Conservation (phyloP, 30 jellyfish, hydroid and myxozoan genomes). For the Catostylus mosaicus region DNA sequence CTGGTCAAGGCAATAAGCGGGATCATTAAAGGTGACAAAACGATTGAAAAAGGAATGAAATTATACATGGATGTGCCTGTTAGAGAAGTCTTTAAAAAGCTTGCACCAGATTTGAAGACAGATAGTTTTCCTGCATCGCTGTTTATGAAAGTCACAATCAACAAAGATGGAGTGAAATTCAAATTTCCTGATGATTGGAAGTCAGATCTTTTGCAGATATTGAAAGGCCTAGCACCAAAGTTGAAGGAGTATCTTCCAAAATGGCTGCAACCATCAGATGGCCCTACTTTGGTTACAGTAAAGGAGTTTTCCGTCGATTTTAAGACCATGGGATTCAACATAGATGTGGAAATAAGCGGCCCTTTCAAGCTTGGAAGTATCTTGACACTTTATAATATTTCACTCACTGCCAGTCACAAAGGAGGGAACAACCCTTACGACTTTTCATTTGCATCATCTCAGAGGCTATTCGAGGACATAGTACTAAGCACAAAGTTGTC, state of each 20-base stretch:
- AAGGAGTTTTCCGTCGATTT: conserved; percentile 59
- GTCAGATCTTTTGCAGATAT: conserved; percentile 59
- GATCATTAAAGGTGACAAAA: conserved; percentile 43
- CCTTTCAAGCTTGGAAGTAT: conserved; percentile 63
- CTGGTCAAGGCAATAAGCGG: conserved; percentile 40
- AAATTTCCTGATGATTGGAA: conserved; percentile 76
- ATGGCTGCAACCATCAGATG: conserved; percentile 68
- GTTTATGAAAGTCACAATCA: conserved; percentile 47
- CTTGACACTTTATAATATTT: conserved; percentile 48
- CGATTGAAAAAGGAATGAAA: conserved; percentile 60
- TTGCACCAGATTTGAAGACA: conserved; percentile 46
- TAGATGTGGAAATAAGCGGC: conserved; percentile 46
- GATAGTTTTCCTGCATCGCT: conserved; percentile 64
- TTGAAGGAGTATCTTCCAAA: conserved; percentile 61
- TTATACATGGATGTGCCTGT: conserved; percentile 63
- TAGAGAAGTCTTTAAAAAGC: conserved; percentile 60
- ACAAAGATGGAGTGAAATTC: conserved; percentile 51
- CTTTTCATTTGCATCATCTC: conserved; percentile 62
- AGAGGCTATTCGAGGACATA: conserved; percentile 43
- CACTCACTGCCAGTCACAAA: conserved; percentile 56
- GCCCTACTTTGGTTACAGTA: conserved; percentile 61
- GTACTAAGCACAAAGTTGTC: conserved; percentile 32
- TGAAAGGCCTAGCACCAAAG: conserved; percentile 77
- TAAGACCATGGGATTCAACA: conserved; percentile 58
- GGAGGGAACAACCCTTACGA: conserved; percentile 63